Evolutionary conservation across 2,888 invertebrate genomes (phyloP), one percentile per base, ranked within the genome.

Genomic region (Podotricha telesiphe): DNA sequence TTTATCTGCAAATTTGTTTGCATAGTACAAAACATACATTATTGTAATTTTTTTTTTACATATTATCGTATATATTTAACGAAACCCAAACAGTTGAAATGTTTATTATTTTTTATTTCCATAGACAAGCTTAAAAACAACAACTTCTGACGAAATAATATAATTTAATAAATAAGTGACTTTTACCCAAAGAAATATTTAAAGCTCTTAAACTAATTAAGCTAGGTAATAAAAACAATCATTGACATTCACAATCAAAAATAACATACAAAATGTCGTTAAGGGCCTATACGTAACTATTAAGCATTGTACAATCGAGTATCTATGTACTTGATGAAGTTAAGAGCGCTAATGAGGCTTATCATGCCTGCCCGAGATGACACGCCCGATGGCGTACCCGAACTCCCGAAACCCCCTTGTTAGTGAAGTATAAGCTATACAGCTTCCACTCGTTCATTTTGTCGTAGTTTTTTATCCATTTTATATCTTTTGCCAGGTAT

Each of bases 301-400:
- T 68, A 68, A 59, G 65, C 56, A 64, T 67, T 68, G 53, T 59
- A 70, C 58, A 56, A 22, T 69, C 70, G 67, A 69, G 70, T 71
- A 28, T 84, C 37, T 7, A 8, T 37, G 6, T 82, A 75, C 75
- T 79, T 87, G 88, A 89, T 87, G 88, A 86, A 87, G 88, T 83
- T 85, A 84, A 86, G 80, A 78, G 79, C 83, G 75, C 89, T 91
- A 90, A 91, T 91, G 91, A 91, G 90, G 82, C 84, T 89, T 90
- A 91, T 91, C 90, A 81, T 75, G 75, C 62, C 74, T 71, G 73
- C 77, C 74, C 70, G 79, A 83, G 89, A 91, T 91, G 90, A 90
- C 89, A 87, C 84, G 79, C 77, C 76, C 82, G 89, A 90, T 90
- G 87, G 79, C 84, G 84, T 86, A 79, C 79, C 81, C 82, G 83